Evolutionary conservation across 2,797 vertebrate species (phyloP).

Genomic region (Ptychadena robeensis): DNA sequence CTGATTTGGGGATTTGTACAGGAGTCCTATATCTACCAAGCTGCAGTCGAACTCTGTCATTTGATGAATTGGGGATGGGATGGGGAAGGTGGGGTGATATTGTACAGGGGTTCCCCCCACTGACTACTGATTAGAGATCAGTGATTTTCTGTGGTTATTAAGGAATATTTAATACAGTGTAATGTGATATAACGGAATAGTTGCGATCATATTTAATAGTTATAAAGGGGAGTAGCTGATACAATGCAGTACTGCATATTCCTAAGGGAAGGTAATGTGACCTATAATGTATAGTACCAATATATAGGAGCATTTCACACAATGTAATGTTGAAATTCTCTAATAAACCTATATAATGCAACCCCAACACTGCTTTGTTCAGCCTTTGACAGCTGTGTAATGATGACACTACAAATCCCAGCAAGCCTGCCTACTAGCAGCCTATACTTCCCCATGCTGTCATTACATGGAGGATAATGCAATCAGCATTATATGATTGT

Average conservation of each 20-base stretch:
- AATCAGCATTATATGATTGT: neutral
- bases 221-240: neutral
- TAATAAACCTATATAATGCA: no score
- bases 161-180: no score
- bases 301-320: neutral
- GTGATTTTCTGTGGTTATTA: neutral
- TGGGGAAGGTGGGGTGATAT: no score
- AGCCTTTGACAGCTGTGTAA: neutral
- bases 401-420: neutral
- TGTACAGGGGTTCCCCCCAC: no score
- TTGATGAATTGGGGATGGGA: no score
- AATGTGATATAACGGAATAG: no score
- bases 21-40: no score
- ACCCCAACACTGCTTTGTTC: neutral
- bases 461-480: neutral
- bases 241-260: neutral
- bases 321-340: no score
- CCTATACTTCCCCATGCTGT: neutral
- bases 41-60: no score
- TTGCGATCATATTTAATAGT: no score
- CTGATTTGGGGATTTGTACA: no score
- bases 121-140: neutral
- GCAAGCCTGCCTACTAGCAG: neutral
- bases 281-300: neutral
- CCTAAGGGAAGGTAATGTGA: no score